Conservation (phyloP, 2,888 invertebrate genomes). For the Ceratothoa steindachneri region DNA sequence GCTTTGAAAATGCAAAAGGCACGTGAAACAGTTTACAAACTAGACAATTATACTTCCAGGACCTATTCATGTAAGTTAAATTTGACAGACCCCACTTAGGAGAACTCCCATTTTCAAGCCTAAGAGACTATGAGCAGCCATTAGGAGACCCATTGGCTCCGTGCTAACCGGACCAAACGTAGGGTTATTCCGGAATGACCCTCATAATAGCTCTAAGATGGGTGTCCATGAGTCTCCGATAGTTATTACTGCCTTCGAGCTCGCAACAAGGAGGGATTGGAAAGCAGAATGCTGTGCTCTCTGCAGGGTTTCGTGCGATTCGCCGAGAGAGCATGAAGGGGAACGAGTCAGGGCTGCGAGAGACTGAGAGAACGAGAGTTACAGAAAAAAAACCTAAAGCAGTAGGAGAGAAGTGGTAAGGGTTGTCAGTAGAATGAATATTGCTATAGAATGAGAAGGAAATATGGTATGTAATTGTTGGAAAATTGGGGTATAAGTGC, state of each 20-base stretch:
- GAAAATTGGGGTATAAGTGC: conserved; percentile 8
- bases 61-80: conserved; percentile 37
- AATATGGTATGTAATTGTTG: conserved; percentile 6
- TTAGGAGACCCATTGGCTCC: conserved; percentile 28
- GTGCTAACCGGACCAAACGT: conserved; percentile 36
- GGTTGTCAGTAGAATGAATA: conserved; percentile 11
- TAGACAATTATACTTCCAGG: conserved; percentile 38
- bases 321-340: conserved; percentile 5
- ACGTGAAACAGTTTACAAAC: conserved; percentile 25
- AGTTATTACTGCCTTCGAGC: conserved; percentile 22
- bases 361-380: not conserved
- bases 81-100: conserved; percentile 44
- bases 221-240: conserved; percentile 21
- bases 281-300: conserved; percentile 8
- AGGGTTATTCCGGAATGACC: conserved; percentile 24
- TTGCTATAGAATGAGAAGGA: conserved; percentile 1
- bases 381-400: not conserved
- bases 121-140: conserved; percentile 29
- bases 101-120: conserved; percentile 39
- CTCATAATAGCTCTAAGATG: conserved; percentile 21
- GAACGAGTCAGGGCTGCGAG: not conserved
- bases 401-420: conserved; percentile 5
- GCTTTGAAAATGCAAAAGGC: conserved; percentile 6
- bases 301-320: not conserved
- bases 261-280: conserved; percentile 8